Evolutionary conservation across 2,888 invertebrate species (phyloP).

Genomic region (Agonopterix alstromeriana): DNA sequence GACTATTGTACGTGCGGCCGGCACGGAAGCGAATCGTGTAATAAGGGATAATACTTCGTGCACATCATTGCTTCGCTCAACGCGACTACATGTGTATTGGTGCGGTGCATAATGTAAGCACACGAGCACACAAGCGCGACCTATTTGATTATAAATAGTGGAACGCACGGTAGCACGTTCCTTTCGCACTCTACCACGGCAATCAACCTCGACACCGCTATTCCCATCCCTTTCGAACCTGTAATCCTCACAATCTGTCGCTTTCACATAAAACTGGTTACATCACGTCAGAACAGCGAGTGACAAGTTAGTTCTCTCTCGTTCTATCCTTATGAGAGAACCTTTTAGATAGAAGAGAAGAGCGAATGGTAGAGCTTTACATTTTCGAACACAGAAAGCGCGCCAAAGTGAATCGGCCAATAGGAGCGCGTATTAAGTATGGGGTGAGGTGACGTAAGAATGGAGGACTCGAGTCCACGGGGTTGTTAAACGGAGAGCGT

Average conservation of each 20-base stretch:
- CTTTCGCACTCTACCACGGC: constrained; percentile 69
- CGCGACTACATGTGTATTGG: constrained; percentile 40
- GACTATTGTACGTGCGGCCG: constrained; percentile 66
- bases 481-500: constrained; percentile 68
- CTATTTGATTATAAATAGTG: constrained; percentile 74
- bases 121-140: constrained; percentile 54
- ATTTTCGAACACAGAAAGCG: constrained; percentile 56
- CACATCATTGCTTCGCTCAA: constrained; percentile 71
- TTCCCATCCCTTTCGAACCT: constrained; percentile 39
- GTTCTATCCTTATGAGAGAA: constrained; percentile 29
- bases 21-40: constrained; percentile 69
- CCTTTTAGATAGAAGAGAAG: constrained; percentile 36
- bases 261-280: constrained; percentile 57
- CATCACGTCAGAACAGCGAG: constrained; percentile 55
- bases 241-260: constrained; percentile 10
- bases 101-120: constrained; percentile 67
- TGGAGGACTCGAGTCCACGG: constrained; percentile 49
- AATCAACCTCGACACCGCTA: constrained; percentile 57
- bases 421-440: constrained; percentile 38
- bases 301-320: constrained; percentile 43
- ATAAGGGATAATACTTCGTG: constrained; percentile 73
- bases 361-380: constrained; percentile 31
- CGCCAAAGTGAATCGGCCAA: constrained; percentile 67
- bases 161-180: constrained; percentile 75
- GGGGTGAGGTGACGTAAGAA: constrained; percentile 75